phyloP scores from a whole-genome alignment of 2,113 vertebrate species.

The Nycticebus coucang region DNA sequence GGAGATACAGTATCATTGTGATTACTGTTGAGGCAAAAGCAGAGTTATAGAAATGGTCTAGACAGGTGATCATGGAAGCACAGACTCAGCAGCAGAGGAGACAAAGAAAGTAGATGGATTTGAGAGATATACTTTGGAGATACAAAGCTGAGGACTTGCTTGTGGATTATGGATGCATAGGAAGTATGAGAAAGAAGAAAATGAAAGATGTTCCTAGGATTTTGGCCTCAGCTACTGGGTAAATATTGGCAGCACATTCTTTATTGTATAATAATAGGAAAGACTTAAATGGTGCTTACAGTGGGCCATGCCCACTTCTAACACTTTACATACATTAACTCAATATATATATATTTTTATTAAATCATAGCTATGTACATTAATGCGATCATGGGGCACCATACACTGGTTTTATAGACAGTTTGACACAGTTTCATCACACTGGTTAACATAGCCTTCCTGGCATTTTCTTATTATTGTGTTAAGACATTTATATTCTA shows the following conservation, averaged over 20 bases:
- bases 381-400: too few relatives aligned
- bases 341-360: not conserved
- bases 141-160: not conserved
- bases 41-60: not conserved
- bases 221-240: not conserved
- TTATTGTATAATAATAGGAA: not conserved
- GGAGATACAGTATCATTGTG: not conserved
- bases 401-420: too few relatives aligned
- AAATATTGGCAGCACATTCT: not conserved
- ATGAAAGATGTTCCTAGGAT: not conserved
- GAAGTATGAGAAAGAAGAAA: not conserved
- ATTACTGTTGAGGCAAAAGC: not conserved
- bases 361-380: too few relatives aligned
- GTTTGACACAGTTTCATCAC: too few relatives aligned
- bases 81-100: not conserved
- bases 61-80: not conserved
- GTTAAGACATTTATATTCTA: too few relatives aligned
- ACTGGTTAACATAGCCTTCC: too few relatives aligned
- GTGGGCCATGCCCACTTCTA: not conserved
- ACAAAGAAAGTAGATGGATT: not conserved
- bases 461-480: too few relatives aligned
- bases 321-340: not conserved
- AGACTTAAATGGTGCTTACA: not conserved
- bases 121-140: not conserved
- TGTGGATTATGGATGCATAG: not conserved